These are phyloP conservation scores for Zingel zingel DNA, from an alignment of 2,113 vertebrate species.

Conservation along the genomic window DNA sequence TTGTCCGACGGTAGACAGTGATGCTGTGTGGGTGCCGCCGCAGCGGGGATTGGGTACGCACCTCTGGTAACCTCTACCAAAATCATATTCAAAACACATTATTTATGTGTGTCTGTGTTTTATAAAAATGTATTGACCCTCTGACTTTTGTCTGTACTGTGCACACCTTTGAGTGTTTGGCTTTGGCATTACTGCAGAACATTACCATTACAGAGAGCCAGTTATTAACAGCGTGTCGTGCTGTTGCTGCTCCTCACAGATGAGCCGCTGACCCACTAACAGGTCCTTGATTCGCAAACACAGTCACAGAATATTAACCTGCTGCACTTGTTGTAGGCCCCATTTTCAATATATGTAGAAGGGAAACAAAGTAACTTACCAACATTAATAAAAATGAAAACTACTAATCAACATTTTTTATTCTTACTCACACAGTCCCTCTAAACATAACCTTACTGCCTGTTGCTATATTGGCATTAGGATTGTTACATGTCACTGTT, in stretches of 20 bases:
- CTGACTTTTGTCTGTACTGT: conserved; percentile 1
- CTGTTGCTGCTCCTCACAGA: conserved; percentile 11
- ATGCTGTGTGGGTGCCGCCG: too few species aligned
- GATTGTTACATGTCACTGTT: too few species aligned
- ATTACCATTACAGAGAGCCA: conserved; percentile 23
- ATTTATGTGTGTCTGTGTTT: not conserved
- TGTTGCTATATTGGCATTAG: too few species aligned
- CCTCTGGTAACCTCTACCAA: too few species aligned
- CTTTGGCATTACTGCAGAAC: conserved; percentile 29
- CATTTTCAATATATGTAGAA: not conserved
- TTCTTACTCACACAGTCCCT: not conserved
- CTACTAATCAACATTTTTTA: too few species aligned
- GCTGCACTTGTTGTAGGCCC: not conserved
- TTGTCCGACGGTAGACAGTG: too few species aligned
- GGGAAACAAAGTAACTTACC: not conserved
- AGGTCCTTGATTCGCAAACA: conserved; percentile 24
- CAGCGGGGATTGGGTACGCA: too few species aligned
- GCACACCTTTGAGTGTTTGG: conserved; percentile 13
- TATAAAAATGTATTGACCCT: not conserved
- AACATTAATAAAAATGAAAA: not conserved
- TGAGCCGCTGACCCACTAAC: conserved; percentile 41
- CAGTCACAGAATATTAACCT: conserved; percentile 46
- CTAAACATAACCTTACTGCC: not conserved
- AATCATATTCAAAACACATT: too few species aligned
- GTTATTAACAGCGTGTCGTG: conserved; percentile 20